These are phyloP conservation scores for Xanthia icteritia DNA, from an alignment of 2,888 invertebrate species.

Conservation along the genomic window DNA sequence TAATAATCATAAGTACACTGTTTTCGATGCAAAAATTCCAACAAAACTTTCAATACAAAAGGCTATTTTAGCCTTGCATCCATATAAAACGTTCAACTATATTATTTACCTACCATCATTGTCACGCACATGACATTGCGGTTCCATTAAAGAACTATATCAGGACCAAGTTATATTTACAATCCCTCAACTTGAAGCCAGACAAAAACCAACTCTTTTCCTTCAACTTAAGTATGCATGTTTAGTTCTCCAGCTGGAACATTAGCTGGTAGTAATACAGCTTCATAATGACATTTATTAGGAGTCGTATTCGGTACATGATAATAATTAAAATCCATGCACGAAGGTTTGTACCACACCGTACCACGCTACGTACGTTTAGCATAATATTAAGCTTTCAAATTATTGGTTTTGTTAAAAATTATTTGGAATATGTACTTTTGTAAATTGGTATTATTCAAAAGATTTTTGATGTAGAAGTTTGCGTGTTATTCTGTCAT, in stretches of 20 bases:
- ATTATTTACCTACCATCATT: conserved; percentile 87
- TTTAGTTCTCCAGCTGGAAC: conserved; percentile 33
- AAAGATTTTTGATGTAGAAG: conserved; percentile 59
- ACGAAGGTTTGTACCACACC: conserved; percentile 88
- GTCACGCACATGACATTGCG: conserved; percentile 88
- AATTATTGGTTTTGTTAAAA: conserved; percentile 79
- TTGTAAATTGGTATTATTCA: conserved; percentile 66
- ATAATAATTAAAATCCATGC: conserved; percentile 90
- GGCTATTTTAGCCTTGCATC: conserved; percentile 73
- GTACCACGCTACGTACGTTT: conserved; percentile 86
- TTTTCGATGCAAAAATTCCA: conserved; percentile 72
- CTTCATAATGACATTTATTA: conserved; percentile 90
- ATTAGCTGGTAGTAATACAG: conserved; percentile 76
- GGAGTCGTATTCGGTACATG: conserved; percentile 89
- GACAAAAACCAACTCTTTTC: conserved; percentile 62
- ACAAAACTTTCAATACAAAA: conserved; percentile 78
- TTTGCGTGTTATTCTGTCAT: conserved; percentile 63
- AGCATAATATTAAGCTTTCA: conserved; percentile 86
- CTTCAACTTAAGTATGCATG: conserved; percentile 35
- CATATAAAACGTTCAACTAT: conserved; percentile 83
- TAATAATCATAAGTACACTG: conserved; percentile 66
- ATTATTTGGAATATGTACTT: conserved; percentile 72
- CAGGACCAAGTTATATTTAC: conserved; percentile 70
- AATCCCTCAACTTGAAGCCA: conserved; percentile 12
- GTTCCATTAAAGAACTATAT: conserved; percentile 89